phyloP scores from a whole-genome alignment of 2,888 invertebrate species.

The Argynnis bischoffii region DNA sequence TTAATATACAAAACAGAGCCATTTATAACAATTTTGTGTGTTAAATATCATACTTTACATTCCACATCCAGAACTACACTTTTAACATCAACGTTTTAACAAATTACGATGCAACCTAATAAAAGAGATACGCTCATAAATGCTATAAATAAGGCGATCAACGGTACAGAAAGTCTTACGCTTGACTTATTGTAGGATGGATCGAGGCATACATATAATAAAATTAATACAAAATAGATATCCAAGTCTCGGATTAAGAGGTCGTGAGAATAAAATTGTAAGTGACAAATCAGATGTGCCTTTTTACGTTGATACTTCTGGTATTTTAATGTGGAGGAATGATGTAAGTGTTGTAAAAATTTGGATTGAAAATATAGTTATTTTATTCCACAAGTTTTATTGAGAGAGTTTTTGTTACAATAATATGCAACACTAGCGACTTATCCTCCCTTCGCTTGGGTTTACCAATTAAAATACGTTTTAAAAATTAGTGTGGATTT shows the following conservation, averaged over 20 bases:
- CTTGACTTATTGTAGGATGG: slow-evolving; percentile 33
- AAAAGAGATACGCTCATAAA: slow-evolving; percentile 13
- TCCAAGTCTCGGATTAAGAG: slow-evolving; percentile 17
- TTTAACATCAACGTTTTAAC: slow-evolving; percentile 31
- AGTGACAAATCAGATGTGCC: slow-evolving; percentile 11
- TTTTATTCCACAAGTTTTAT: too few relatives aligned
- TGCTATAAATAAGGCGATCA: slow-evolving; percentile 34
- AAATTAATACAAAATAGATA: slow-evolving; percentile 34
- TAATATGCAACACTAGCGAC: too few relatives aligned
- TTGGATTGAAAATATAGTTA: too few relatives aligned
- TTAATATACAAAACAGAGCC: too few relatives aligned
- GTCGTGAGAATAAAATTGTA: slow-evolving; percentile 27
- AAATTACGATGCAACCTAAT: slow-evolving; percentile 21
- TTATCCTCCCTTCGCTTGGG: too few relatives aligned
- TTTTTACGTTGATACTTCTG: background rate
- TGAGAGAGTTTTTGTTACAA: too few relatives aligned
- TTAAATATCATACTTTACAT: too few relatives aligned
- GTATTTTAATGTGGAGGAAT: too few relatives aligned
- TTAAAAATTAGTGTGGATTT: too few relatives aligned
- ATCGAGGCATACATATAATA: slow-evolving; percentile 32
- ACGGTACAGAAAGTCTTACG: slow-evolving; percentile 31
- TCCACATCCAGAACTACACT: background rate
- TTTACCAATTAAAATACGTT: too few relatives aligned
- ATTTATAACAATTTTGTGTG: too few relatives aligned
- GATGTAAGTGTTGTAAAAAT: too few relatives aligned